Conservation (phyloP, 2,113 vertebrate species). For the Arenaria interpres region DNA sequence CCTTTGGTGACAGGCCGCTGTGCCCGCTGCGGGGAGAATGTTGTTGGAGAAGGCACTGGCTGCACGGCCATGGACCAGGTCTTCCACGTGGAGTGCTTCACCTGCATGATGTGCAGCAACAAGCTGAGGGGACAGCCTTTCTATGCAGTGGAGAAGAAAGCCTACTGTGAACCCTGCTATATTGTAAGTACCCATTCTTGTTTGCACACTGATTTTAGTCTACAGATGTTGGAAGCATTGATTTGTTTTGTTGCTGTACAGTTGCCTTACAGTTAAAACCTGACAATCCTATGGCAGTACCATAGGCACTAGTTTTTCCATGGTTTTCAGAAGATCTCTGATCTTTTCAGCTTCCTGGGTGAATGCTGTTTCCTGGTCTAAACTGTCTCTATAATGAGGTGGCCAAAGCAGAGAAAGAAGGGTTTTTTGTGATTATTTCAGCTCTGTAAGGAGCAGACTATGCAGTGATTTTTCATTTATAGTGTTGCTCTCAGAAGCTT, state of each 20-base stretch:
- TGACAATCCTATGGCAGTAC: background rate
- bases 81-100: conserved; percentile 94
- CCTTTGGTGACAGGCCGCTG: conserved; percentile 84
- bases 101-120: conserved; percentile 89
- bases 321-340: background rate
- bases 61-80: conserved; percentile 99
- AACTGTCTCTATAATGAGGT: background rate
- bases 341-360: background rate
- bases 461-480: background rate
- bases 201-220: background rate
- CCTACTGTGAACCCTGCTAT: conserved; percentile 97
- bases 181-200: conserved; percentile 81
- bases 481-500: background rate
- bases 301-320: fast-evolving
- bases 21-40: conserved; percentile 93
- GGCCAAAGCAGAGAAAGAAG: background rate
- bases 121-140: conserved; percentile 96
- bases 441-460: background rate
- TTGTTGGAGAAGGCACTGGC: conserved; percentile 94
- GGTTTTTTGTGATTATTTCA: background rate
- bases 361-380: background rate
- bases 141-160: conserved; percentile 96
- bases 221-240: background rate
- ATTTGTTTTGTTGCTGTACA: background rate
- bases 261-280: background rate